A percentile compares a stretch with the other conserved stretches of the same genome.
Conservation (phyloP, 1,140 invertebrate species). For the Pogonognathellus flavescens region DNA sequence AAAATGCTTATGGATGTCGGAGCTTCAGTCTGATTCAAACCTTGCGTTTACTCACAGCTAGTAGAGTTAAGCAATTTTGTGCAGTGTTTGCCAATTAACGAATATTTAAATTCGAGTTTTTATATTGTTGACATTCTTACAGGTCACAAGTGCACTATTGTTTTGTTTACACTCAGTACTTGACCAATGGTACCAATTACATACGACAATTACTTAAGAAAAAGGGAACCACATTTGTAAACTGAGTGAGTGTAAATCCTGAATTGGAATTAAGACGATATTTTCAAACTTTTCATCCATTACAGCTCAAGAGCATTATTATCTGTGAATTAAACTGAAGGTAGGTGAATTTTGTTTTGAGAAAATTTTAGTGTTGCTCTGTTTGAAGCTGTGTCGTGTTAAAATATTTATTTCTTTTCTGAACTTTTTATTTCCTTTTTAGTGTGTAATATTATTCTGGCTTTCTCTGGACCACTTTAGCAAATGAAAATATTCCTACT, state of each 20-base stretch:
- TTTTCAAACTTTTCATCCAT: too few species aligned
- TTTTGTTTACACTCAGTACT: too few species aligned
- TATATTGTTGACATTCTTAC: background rate
- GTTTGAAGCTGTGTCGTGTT: background rate
- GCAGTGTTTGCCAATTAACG: background rate
- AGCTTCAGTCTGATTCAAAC: background rate
- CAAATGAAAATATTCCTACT: slow-evolving; percentile 33
- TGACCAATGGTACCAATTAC: too few species aligned
- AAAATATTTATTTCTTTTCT: slow-evolving; percentile 37
- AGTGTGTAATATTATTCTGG: background rate
- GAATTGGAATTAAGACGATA: too few species aligned
- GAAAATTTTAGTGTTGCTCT: background rate
- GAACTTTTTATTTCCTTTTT: slow-evolving; percentile 4
- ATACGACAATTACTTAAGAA: too few species aligned
- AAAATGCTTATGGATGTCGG: slow-evolving; percentile 6
- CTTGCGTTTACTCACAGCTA: background rate
- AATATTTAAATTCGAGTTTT: background rate
- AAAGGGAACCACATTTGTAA: too few species aligned
- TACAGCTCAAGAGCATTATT: background rate
- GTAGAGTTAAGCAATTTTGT: background rate
- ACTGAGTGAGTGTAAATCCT: too few species aligned
- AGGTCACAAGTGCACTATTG: too few species aligned
- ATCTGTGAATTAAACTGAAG: background rate
- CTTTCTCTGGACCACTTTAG: slow-evolving; percentile 15
- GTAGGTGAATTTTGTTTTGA: background rate